Percentiles rank a stretch among this genome's conserved stretches.
These are phyloP conservation scores for Nanger granti DNA, from an alignment of 2,113 vertebrate species.

Conservation along the genomic window DNA sequence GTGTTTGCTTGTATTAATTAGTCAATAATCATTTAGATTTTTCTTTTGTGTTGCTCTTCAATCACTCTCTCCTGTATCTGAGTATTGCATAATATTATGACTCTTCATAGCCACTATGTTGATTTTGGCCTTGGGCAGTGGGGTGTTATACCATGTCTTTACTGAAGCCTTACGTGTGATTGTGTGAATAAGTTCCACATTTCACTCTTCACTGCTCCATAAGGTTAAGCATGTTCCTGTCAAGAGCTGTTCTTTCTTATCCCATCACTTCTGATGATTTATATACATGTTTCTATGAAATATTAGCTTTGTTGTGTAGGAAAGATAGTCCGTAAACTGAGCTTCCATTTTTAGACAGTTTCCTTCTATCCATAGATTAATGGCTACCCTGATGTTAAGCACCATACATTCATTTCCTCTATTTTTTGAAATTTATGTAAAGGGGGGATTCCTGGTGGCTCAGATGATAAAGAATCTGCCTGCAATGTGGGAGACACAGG, in stretches of 20 bases:
- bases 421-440: neutral
- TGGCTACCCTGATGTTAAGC: neutral
- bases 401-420: neutral
- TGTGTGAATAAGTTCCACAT: neutral
- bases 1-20: neutral
- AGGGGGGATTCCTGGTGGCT: neutral
- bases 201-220: neutral
- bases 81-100: neutral
- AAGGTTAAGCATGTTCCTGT: neutral
- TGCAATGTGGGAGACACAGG: fast-evolving
- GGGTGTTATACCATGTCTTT: neutral
- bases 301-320: neutral
- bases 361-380: neutral
- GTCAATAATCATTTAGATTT: neutral
- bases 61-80: neutral
- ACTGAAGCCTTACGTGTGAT: neutral
- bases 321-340: neutral
- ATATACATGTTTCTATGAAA: neutral
- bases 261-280: neutral
- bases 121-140: neutral
- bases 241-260: neutral
- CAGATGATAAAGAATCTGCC: neutral
- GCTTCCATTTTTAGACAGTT: neutral
- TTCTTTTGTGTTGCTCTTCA: neutral
- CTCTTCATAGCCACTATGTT: neutral